Base-by-base conservation (phyloP, 1,140 invertebrate species). In the Pseudobourletiella spinata region DNA sequence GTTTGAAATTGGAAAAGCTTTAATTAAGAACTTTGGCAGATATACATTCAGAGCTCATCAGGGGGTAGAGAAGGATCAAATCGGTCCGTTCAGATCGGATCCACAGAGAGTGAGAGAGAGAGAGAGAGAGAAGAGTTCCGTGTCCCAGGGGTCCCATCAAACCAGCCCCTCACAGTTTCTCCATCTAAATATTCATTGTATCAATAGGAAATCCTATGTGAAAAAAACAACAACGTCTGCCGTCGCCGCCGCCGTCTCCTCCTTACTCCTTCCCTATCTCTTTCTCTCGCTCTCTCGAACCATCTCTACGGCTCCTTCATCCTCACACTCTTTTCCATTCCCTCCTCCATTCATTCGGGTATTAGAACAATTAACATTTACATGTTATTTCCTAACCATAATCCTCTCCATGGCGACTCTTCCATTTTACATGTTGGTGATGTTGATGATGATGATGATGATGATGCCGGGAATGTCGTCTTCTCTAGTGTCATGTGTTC, bases 1-100 rank as follows among this genome's bases (percentile, higher is more conserved):
- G 24, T 32, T 43, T 61, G 63, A 65, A 63, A 63, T 67, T 67
- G 61, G 65, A 61, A 66, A 67, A 63, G 61, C 65, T 63, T 67
- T 67, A 67, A 67, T 67, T 67, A 67, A 67, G 61, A 67, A 67
- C 61, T 66, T 66, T 63, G 61, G 61, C 61, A 63, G 61, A 57
- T 66, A 62, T 60, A 66, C 58, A 63, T 63, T 59, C 64, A 60
- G 57, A 50, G 58, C 65, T 67, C 65, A 67, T 67, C 65, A 67
- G 61, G 65, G 65, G 65, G 61, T 62, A 50, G 60, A 56, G 52
- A 32, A 44, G 61, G 61, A 66, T 62, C 60, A 63, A 59, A 63
- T 62, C 56, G 61, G 65, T 55, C 28, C 22, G 46, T 66, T 66
- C 57, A 56, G 42, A 61, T 66, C 64, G 14, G 64, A 58, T 62